Percentiles rank a stretch among this genome's conserved stretches.
Conservation (phyloP, 2,797 vertebrate species). For the Hipposideros larvatus region DNA sequence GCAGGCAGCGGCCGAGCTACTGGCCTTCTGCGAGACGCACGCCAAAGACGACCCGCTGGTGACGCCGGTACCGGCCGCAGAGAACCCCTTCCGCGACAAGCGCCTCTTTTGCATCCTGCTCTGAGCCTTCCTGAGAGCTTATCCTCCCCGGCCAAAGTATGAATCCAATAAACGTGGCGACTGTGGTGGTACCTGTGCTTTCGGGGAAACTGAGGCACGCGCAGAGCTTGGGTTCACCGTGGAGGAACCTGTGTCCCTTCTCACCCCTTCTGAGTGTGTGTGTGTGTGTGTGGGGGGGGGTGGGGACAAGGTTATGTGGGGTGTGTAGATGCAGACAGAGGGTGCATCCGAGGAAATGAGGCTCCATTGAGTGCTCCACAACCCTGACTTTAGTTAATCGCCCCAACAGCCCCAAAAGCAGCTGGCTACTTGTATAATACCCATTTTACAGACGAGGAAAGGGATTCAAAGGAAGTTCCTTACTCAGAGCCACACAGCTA, state of each 20-base stretch:
- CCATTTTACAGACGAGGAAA: background rate
- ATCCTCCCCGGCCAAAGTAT: background rate
- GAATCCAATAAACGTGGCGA: constrained; percentile 76
- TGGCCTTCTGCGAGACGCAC: constrained; percentile 93
- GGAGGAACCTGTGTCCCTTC: background rate
- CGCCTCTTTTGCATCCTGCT: constrained; percentile 86
- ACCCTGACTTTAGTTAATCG: background rate
- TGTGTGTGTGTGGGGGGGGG: background rate
- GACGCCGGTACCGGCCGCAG: constrained; percentile 83
- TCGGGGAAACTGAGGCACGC: constrained; percentile 8
- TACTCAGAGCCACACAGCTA: background rate
- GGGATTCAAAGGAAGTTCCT: background rate
- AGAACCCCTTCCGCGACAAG: constrained; percentile 87
- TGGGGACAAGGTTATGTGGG: background rate
- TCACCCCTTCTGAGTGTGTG: background rate
- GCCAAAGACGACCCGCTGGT: constrained; percentile 94
- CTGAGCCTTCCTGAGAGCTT: constrained; percentile 58
- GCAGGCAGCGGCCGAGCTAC: constrained; percentile 94
- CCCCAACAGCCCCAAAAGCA: background rate
- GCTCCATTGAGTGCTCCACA: background rate
- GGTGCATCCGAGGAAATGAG: background rate
- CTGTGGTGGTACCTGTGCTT: constrained; percentile 5
- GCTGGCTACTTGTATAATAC: background rate
- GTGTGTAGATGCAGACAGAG: background rate
- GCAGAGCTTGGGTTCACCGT: background rate